Base-by-base conservation (phyloP, 1,140 invertebrate species). In the Anoplolepis gracilipes region DNA sequence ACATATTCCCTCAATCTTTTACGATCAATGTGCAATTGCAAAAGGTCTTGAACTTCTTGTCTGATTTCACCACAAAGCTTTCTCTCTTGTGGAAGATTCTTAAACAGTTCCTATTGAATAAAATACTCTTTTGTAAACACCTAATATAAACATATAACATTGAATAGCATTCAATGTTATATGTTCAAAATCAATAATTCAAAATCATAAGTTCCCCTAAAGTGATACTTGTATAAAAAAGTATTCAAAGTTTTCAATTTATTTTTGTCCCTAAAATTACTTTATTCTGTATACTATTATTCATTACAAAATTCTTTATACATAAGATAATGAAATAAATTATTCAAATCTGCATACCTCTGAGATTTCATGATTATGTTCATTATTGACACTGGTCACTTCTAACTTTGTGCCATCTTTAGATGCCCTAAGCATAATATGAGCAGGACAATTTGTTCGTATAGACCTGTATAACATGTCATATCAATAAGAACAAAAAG, bases 301-400 rank as follows among this genome's bases (percentile, higher is more conserved):
- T 64, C 13, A 10, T 22, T 22, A 30, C 5, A 8, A 13, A 19
- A 25, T 49, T 49, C 2, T 10, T 10, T 16, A 11, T 39, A 39
- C 4, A 13, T 39, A 30, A 13, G 10, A 61, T n/a, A 28, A 46
- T 30, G 0, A 77, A 30, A 10, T 1, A 64, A 64, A 49, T 36
- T 76, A 3, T 4, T 22, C 25, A 49, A 36, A 59, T 49, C 30
- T 13, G 10, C 62, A 25, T 87, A 92, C 94, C 90, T 94, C 93
- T 33, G 94, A 94, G 28, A 95, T 95, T 89, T 95, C 94, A 62
- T 95, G 95, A 92, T 95, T 95, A 84, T 95, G 95, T 33, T 94
- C 92, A 75, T 95, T 95, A 87, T 95, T 95, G 4, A 95, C 94
- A 86, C 93, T 94, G n/a, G 94, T 94, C 2, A 95, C 95, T 92